These are phyloP conservation scores for Strongylocentrotus purpuratus DNA, from an alignment of 35 echinoderm and acorn worm genomes.

Conservation along the genomic window DNA sequence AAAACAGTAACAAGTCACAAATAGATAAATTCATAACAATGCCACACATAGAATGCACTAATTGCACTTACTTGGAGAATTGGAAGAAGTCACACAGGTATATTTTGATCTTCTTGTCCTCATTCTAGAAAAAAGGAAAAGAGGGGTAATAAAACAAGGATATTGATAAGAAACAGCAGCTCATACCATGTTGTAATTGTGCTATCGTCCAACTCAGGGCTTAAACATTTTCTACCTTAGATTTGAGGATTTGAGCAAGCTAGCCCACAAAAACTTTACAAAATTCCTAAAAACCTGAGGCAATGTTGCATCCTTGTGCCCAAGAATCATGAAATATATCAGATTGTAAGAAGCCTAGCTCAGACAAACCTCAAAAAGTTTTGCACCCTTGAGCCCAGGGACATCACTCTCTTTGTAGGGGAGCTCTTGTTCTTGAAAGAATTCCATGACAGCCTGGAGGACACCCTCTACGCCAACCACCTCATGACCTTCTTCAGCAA, in stretches of 20 bases:
- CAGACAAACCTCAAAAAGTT: not conserved
- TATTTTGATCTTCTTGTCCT: slow-evolving; percentile 21
- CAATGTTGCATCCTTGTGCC: not conserved
- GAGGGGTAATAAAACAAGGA: not conserved
- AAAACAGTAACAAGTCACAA: too few species aligned
- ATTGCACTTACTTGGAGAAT: not conserved
- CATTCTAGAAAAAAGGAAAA: not conserved
- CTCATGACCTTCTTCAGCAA: slow-evolving; percentile 43
- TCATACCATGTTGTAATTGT: too few species aligned
- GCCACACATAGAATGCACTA: too few species aligned
- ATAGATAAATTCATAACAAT: too few species aligned
- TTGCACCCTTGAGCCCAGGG: not conserved
- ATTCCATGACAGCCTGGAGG: slow-evolving; percentile 4
- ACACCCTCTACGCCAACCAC: slow-evolving; percentile 38
- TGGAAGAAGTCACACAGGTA: slow-evolving; percentile 38
- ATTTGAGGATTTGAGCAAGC: too few species aligned
- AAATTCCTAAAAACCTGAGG: not conserved
- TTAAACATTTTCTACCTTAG: too few species aligned
- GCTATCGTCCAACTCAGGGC: too few species aligned
- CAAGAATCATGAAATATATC: not conserved
- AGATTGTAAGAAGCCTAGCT: not conserved
- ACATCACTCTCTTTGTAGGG: slow-evolving; percentile 46
- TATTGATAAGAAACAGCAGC: too few species aligned
- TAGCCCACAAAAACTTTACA: too few species aligned
- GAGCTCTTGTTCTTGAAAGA: slow-evolving; percentile 34